Base-by-base conservation (phyloP, 92 coral and sea anemone genomes). In the Siderastrea radians region DNA sequence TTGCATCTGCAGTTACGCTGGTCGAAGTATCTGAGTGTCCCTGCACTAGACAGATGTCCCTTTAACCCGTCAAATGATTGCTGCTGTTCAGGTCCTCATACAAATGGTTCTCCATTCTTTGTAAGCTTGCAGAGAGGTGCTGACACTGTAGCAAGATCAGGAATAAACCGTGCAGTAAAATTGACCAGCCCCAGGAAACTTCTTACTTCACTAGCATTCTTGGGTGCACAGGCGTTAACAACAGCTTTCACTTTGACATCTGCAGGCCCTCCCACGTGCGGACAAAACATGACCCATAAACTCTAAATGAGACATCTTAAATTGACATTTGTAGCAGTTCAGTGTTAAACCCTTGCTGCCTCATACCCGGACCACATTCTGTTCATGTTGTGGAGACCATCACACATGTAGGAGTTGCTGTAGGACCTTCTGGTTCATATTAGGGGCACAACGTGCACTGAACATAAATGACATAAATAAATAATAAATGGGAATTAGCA, bases 141-240 rank as follows among this genome's bases (percentile, higher is more conserved):
- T 9, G 94, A 62, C 55, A 84, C 69, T 9, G 90, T 90, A 12
- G 93, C 74, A 6, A 86, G 58, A 47, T 86, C 83, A 48, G 91
- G 90, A 26, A 93, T 90, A 55, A 86, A 93, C 38, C 83, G 82
- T 8, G 91, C 84, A 57, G 72, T 77, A 74, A 67, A 93, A 77
- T 93, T 90, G 65, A 88, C 86, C 8, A 94, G 90, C 5, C 93
- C 91, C 19, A 90, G 90, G 59, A 93, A 93, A 71, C 93, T 93
- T 51, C 91, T 68, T 26, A 89, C 83, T 80, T 93, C 95, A 3
- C 89, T 74, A 68, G 83, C 85, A 47, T 70, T 78, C 74, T 19
- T 66, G 65, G 53, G 87, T n/a, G n/a, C n/a, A 88, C 79, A 7
- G 19, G 73, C 73, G 12, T 68, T 13, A 68, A 7, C 73, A 68